Evolutionary conservation across 2,797 vertebrate species (phyloP), one percentile per base, ranked within the genome.

Genomic region (Tamandua tetradactyla): DNA sequence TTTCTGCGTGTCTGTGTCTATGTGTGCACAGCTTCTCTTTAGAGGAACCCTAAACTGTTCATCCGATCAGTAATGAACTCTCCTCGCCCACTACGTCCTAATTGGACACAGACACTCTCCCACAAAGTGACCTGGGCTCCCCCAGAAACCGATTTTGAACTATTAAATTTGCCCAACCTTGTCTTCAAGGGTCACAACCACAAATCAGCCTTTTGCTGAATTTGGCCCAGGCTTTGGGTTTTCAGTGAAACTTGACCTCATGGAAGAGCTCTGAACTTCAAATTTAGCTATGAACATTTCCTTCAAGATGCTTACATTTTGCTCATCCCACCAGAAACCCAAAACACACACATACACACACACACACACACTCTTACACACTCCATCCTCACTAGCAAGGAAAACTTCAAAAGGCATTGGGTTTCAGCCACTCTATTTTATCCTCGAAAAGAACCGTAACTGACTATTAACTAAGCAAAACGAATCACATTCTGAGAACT

Each of bases 41-140:
- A 86, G 66, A 96, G 69, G 90, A 85, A 72, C 83, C 62, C 75
- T 89, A 68, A 87, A 76, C 86, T 94, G 81, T 81, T 90, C 83
- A 66, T 94, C 72, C 93, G 74, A 91, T 78, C 84, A 91, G 78
- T 88, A 91, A 44, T 83, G 79, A 96, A 59, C 83, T 57, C 79
- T 88, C 42, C 87, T 95, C 79, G 22, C 22, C 79, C 72, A 91
- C 64, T 78, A 92, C 71, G 79, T 84, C 96, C 78, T 97, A 97
- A 97, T 78, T 97, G 95, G 89, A 96, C 92, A 81, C 96, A 97
- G 97, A 96, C 69, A 96, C 10, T 93, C 89, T 90, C 93, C 94
- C 93, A 92, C 95, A 96, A 64, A 87, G 61, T 78, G 87, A 92
- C 93, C 89, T 0, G 0, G 80, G 80, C 52, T 97, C 94, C 94